Evolutionary conservation across 1,140 invertebrate species (phyloP), one percentile per base, ranked within the genome.

Genomic region (Stegodyphus dumicola): DNA sequence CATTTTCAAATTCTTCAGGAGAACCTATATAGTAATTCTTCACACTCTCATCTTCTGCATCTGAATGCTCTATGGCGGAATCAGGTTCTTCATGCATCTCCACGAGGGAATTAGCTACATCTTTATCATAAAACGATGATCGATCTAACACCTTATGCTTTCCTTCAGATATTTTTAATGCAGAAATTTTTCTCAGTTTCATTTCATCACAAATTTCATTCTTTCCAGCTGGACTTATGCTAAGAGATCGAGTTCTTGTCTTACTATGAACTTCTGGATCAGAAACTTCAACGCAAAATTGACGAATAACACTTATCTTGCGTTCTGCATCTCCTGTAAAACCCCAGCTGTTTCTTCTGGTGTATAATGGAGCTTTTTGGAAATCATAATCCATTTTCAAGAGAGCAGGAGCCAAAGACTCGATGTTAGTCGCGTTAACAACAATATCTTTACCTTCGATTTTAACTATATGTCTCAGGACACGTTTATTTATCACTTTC

Each of bases 341-440:
- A 18, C 84, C 84, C 84, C 84, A 86, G 56, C 84, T 86, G 51
- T 86, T 86, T 73, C 84, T 86, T 54, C 84, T 49, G 9, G 4
- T 18, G 10, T 15, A 18, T 2, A 66, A 49, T 4, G 76, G 76
- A 2, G 17, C 33, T 18, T 69, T 78, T 9, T 86, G 56, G 11
- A 78, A 48, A 10, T 86, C 75, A 13, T 86, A 86, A 52, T 86
- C 84, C 76, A 86, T 77, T 53, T 86, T 86, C 56, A 86, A 66
- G 5, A 86, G 84, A 2, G 65, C 74, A 5, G 67, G 15, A 11
- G 77, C 71, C 18, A 80, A n/a, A 5, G 71, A 15, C 11, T 80
- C 64, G 11, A 65, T 75, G 48, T 33, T 66, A n/a, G 75, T 64
- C 0, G 64, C 18, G n/a, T 87, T 78, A 6, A 87, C 80, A 5